These are phyloP conservation scores for Pterobdella sp. DNA, from an alignment of 2,888 invertebrate species.

Conservation along the genomic window DNA sequence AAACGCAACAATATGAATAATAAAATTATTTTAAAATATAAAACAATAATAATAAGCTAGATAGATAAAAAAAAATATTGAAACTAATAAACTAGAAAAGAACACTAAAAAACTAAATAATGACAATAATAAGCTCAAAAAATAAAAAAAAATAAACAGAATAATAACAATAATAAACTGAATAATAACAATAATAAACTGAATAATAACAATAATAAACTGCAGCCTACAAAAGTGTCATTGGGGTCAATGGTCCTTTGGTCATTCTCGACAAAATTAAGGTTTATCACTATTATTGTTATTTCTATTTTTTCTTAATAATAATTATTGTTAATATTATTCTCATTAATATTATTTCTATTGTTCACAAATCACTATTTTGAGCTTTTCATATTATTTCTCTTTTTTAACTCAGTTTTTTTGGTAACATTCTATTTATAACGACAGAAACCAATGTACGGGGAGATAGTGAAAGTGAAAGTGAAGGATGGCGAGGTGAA, in stretches of 20 bases:
- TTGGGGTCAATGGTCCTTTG: slow-evolving; percentile 18
- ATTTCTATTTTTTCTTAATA: neutral
- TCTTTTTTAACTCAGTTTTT: neutral
- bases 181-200: slow-evolving; percentile 2
- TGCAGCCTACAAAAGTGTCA: slow-evolving; percentile 14
- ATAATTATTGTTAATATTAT: slow-evolving; percentile 2
- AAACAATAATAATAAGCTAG: neutral
- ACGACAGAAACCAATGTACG: slow-evolving; percentile 81
- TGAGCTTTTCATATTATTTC: neutral
- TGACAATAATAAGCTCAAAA: slow-evolving; percentile 5
- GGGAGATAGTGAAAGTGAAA: slow-evolving; percentile 91
- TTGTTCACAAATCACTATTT: neutral
- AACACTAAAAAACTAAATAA: too few relatives aligned
- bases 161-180: slow-evolving; percentile 5
- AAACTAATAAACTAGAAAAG: too few relatives aligned
- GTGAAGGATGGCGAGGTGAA: slow-evolving; percentile 90
- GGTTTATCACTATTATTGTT: slow-evolving; percentile 10
- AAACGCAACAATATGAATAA: too few relatives aligned
- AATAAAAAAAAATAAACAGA: neutral
- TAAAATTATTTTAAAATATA: neutral
- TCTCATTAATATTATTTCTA: neutral
- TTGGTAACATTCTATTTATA: neutral
- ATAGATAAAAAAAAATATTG: neutral
- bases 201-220: neutral
- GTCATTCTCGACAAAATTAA: slow-evolving; percentile 23